These are phyloP conservation scores for Bovichtus diacanthus DNA, from an alignment of 2,797 vertebrate species.

Conservation along the genomic window DNA sequence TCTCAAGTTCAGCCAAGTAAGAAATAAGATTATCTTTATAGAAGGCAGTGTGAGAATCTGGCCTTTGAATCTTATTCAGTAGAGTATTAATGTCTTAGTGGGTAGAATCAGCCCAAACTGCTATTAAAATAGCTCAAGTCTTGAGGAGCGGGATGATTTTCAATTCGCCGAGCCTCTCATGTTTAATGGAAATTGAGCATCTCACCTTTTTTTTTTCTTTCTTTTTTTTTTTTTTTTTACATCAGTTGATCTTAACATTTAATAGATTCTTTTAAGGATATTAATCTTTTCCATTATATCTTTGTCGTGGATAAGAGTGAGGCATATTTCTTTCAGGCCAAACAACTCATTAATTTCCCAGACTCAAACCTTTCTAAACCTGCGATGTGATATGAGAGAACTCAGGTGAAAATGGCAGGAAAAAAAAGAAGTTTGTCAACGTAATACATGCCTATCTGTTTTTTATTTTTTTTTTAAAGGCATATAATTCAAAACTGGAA, in stretches of 20 bases:
- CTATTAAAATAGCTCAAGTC: constrained; percentile 77
- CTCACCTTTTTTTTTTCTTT: too few species aligned
- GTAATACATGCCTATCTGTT: constrained; percentile 28
- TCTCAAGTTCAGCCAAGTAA: constrained; percentile 83
- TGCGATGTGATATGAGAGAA: constrained; percentile 57
- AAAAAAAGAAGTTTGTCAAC: constrained; percentile 29
- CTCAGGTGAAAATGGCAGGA: constrained; percentile 50
- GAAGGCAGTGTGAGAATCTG: constrained; percentile 75
- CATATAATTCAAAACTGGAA: constrained; percentile 51
- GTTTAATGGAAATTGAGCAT: constrained; percentile 80
- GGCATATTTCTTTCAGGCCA: constrained; percentile 67
- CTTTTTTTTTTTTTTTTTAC: too few species aligned
- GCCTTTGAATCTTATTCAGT: constrained; percentile 80
- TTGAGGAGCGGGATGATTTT: constrained; percentile 72
- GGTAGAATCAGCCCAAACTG: constrained; percentile 73
- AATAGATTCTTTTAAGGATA: constrained; percentile 80
- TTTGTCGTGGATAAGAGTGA: constrained; percentile 71
- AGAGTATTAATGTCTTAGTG: constrained; percentile 76
- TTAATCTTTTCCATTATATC: constrained; percentile 78
- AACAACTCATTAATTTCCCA: constrained; percentile 77
- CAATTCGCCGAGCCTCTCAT: constrained; percentile 67
- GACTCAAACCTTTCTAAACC: constrained; percentile 69
- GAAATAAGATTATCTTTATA: constrained; percentile 84
- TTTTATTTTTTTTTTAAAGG: constrained; percentile 43
- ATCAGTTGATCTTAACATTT: constrained; percentile 80